These are phyloP conservation scores for Drosophila carrolli DNA, from an alignment of 1,140 invertebrate species.

Conservation along the genomic window DNA sequence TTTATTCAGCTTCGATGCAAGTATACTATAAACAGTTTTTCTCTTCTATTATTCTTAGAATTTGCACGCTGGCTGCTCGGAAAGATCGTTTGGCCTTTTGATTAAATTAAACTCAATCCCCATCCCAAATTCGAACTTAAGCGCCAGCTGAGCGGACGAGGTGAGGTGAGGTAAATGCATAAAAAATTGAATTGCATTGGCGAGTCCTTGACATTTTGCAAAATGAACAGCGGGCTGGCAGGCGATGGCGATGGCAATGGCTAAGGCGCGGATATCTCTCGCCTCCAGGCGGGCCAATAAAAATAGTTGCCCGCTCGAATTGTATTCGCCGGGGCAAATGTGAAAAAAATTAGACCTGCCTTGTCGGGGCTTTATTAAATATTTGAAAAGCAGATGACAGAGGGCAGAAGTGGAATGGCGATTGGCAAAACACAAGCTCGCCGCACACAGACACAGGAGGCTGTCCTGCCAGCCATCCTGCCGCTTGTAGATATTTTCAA, in stretches of 20 bases:
- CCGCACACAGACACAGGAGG: slow-evolving; percentile 20
- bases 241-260: slow-evolving; percentile 13
- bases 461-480: slow-evolving; percentile 18
- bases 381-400: slow-evolving; percentile 65
- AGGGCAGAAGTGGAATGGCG: slow-evolving; percentile 24
- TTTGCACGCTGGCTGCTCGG: slow-evolving; percentile 2
- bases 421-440: slow-evolving; percentile 46
- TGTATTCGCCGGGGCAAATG: slow-evolving; percentile 44
- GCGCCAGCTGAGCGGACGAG: slow-evolving; percentile 2
- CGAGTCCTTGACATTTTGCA: slow-evolving; percentile 76
- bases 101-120: slow-evolving; percentile 62
- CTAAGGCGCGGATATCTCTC: slow-evolving; percentile 38
- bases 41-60: slow-evolving; percentile 6
- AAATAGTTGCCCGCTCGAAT: slow-evolving; percentile 61
- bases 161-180: slow-evolving; percentile 56
- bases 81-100: slow-evolving; percentile 45
- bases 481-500: slow-evolving; percentile 80
- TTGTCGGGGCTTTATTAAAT: slow-evolving; percentile 78
- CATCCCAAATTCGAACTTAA: slow-evolving; percentile 35
- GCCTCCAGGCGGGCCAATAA: slow-evolving; percentile 60
- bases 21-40: not conserved
- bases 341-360: slow-evolving; percentile 56
- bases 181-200: slow-evolving; percentile 71
- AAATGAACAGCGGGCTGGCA: slow-evolving; percentile 63
- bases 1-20: not conserved